Evolutionary conservation across 2,888 invertebrate genomes (phyloP).

Genomic region (Argyresthia goedartella): DNA sequence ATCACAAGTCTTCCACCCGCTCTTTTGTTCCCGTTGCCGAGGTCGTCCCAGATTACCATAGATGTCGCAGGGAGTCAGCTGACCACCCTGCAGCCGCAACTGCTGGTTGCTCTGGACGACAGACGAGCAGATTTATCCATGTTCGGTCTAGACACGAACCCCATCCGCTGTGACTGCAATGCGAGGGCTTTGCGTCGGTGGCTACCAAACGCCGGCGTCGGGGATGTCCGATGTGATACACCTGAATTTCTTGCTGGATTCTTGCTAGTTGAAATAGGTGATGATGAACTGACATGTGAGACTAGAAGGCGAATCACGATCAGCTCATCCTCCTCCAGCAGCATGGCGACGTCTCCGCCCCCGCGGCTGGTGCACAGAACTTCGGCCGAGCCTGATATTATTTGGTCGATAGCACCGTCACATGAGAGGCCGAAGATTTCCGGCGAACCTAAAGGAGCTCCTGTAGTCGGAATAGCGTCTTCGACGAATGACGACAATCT

Average conservation of each 20-base stretch:
- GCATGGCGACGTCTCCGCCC: conserved; percentile 51
- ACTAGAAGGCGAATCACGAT: conserved; percentile 66
- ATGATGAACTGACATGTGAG: conserved; percentile 87
- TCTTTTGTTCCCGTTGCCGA: conserved; percentile 87
- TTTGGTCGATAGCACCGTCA: conserved; percentile 88
- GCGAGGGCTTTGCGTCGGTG: conserved; percentile 84
- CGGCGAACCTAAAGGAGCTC: conserved; percentile 72
- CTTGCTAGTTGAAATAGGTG: conserved; percentile 80
- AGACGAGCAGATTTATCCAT: conserved; percentile 81
- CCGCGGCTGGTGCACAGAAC: conserved; percentile 71
- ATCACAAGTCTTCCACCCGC: conserved; percentile 83
- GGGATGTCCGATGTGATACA: conserved; percentile 73
- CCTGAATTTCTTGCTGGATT: conserved; percentile 80
- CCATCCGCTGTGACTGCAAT: conserved; percentile 88
- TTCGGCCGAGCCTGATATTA: conserved; percentile 87
- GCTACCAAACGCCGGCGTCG: conserved; percentile 76
- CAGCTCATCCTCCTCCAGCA: conserved; percentile 39
- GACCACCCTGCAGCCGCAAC: conserved; percentile 80
- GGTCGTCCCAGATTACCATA: conserved; percentile 84
- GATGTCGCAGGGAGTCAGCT: conserved; percentile 86
- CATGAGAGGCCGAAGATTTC: conserved; percentile 70
- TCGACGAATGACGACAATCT: conserved; percentile 90
- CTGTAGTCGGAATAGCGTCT: conserved; percentile 65
- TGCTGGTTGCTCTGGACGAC: conserved; percentile 86
- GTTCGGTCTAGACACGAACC: conserved; percentile 82